Evolutionary conservation across 1,140 invertebrate genomes (phyloP).

Genomic region (Drosophila ercepeae): DNA sequence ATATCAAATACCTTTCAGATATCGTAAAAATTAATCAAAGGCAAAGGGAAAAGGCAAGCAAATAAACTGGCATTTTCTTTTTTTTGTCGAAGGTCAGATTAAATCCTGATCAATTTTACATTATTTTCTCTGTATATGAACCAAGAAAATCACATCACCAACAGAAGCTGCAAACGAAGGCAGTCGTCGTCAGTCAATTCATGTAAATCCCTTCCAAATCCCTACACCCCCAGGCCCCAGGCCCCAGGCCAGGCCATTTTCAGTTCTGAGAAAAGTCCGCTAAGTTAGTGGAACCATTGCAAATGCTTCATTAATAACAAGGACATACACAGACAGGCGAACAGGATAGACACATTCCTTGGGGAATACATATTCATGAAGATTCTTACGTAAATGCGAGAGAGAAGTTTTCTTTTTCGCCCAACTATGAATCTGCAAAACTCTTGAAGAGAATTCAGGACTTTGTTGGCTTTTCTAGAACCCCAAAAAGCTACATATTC

Average conservation of each 20-base stretch:
- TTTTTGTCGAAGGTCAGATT: background rate
- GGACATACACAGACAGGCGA: slow-evolving; percentile 9
- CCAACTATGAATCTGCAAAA: slow-evolving; percentile 30
- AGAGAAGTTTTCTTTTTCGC: slow-evolving; percentile 17
- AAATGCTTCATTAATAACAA: slow-evolving; percentile 72
- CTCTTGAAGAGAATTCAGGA: background rate
- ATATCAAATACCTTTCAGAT: background rate
- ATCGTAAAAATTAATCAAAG: background rate
- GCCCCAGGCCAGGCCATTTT: slow-evolving; percentile 1
- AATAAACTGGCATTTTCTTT: no score
- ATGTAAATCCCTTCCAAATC: slow-evolving; percentile 62
- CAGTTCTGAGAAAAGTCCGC: slow-evolving; percentile 40
- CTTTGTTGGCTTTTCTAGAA: background rate
- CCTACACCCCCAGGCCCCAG: slow-evolving; percentile 15
- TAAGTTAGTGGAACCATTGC: slow-evolving; percentile 44
- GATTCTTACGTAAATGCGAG: slow-evolving; percentile 35
- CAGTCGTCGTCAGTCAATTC: slow-evolving; percentile 57
- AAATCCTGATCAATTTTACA: background rate
- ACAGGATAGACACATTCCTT: slow-evolving; percentile 6
- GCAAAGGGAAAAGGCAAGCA: no score
- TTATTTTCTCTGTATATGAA: background rate
- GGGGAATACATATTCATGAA: slow-evolving; percentile 51
- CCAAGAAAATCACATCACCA: background rate
- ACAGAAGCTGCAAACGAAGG: slow-evolving; percentile 6
- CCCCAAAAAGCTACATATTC: no score